Percentiles rank a stretch among this genome's conserved stretches.
Conservation (phyloP, 2,888 invertebrate genomes). For the Orthosia gracilis region DNA sequence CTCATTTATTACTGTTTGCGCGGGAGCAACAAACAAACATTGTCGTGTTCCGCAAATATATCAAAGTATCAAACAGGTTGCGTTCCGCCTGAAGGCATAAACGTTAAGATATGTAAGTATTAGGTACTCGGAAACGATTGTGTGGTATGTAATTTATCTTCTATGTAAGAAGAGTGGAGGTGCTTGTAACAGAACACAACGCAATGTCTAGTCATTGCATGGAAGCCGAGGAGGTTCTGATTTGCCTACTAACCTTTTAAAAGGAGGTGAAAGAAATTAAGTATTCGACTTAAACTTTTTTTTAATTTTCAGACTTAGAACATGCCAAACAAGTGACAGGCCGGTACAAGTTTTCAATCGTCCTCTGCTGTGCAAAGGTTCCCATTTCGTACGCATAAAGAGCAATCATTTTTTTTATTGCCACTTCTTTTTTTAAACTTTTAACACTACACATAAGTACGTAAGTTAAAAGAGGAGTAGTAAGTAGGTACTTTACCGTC, state of each 20-base stretch:
- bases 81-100: slow-evolving; percentile 44
- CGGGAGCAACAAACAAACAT: slow-evolving; percentile 71
- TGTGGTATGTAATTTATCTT: slow-evolving; percentile 12
- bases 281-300: no score
- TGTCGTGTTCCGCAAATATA: slow-evolving; percentile 72
- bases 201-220: background rate
- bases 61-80: slow-evolving; percentile 67
- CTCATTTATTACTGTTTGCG: slow-evolving; percentile 73
- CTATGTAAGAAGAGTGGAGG: background rate
- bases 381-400: no score
- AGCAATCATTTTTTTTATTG: no score
- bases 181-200: background rate
- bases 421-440: no score
- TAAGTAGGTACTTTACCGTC: no score
- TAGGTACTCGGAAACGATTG: slow-evolving; percentile 24
- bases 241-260: no score
- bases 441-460: no score
- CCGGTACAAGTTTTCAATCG: no score
- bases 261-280: background rate
- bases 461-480: no score
- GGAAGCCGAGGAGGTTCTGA: background rate
- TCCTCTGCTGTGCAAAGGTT: no score
- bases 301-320: background rate
- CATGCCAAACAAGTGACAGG: background rate
- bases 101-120: slow-evolving; percentile 41